phyloP scores from a whole-genome alignment of 2,113 vertebrate species.

The Antidorcas marsupialis region DNA sequence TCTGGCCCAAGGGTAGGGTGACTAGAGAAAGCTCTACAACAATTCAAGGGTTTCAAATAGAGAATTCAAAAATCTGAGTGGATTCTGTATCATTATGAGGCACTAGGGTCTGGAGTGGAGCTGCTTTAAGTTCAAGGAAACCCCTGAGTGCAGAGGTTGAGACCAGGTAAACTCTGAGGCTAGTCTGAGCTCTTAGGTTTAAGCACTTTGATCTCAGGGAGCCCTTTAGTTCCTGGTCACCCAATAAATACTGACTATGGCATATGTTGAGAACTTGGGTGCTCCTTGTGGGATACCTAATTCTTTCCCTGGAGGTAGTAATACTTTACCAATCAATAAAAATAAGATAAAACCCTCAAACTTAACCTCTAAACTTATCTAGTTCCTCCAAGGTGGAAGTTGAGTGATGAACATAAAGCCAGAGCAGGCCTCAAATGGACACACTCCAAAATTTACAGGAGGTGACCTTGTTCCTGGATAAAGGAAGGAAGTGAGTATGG shows the following conservation, averaged over 20 bases:
- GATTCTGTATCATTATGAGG: background rate
- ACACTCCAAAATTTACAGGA: conserved; percentile 36
- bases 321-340: background rate
- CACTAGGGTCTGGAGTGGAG: background rate
- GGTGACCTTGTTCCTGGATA: conserved; percentile 24
- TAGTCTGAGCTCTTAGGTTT: background rate
- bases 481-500: conserved; percentile 37
- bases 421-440: background rate
- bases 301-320: background rate
- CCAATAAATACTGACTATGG: background rate
- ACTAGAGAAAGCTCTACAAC: background rate
- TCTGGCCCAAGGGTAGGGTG: background rate
- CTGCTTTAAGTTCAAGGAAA: background rate
- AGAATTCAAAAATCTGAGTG: background rate
- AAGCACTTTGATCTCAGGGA: background rate
- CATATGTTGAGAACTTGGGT: background rate
- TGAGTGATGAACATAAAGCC: background rate
- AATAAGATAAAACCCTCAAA: background rate
- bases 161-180: background rate
- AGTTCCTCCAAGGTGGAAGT: background rate
- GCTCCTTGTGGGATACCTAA: background rate
- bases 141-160: background rate
- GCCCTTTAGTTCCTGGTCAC: background rate
- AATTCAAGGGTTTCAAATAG: background rate
- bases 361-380: background rate